Evolutionary conservation across 2,888 invertebrate genomes (phyloP).

Genomic region (Agrochola litura): DNA sequence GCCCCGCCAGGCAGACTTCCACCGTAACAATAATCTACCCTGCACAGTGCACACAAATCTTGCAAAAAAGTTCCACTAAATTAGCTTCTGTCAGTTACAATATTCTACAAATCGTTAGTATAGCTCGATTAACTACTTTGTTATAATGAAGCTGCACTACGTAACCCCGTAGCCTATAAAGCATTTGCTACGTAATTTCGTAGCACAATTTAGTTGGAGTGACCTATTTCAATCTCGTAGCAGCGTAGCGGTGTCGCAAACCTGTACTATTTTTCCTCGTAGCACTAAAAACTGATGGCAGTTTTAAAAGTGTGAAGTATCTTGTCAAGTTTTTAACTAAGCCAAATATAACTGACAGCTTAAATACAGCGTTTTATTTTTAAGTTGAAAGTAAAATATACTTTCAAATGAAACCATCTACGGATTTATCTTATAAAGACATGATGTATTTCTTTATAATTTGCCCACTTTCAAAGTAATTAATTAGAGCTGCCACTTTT

Average conservation of each 20-base stretch:
- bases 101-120: not conserved
- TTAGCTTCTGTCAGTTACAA: not conserved
- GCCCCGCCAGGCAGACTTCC: too few species aligned
- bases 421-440: not conserved
- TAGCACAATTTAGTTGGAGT: slow-evolving; percentile 7
- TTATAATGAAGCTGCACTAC: not conserved
- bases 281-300: not conserved
- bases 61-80: not conserved
- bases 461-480: not conserved
- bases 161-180: slow-evolving; percentile 3
- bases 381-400: not conserved
- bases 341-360: not conserved
- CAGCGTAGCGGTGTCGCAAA: slow-evolving; percentile 41
- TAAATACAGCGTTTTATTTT: not conserved
- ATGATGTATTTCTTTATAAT: not conserved
- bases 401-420: not conserved
- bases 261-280: not conserved
- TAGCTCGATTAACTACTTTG: not conserved
- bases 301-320: not conserved
- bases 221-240: slow-evolving; percentile 49
- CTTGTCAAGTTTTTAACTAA: not conserved
- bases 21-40: not conserved
- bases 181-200: slow-evolving; percentile 2
- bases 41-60: not conserved
- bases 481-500: not conserved